phyloP scores from a whole-genome alignment of 2,797 vertebrate genomes.

The Brachyalestes nurse region DNA sequence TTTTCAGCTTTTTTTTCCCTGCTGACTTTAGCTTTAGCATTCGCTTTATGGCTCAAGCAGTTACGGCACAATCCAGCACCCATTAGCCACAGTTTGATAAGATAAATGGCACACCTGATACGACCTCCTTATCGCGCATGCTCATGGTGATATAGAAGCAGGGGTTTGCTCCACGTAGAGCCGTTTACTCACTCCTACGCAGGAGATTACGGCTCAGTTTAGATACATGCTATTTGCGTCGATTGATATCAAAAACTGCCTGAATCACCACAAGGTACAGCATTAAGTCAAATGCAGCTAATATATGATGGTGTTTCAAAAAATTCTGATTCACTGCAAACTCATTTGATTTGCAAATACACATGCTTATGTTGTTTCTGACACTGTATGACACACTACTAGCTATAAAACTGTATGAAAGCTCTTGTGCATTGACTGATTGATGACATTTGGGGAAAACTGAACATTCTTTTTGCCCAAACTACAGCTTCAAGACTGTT shows the following conservation, averaged over 20 bases:
- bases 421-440: too few relatives aligned
- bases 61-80: constrained; percentile 28
- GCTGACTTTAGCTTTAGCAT: neutral
- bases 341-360: too few relatives aligned
- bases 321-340: neutral
- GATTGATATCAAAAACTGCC: neutral
- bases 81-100: constrained; percentile 49
- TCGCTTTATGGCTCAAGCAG: neutral
- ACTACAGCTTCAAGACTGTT: too few relatives aligned
- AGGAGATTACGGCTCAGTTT: neutral
- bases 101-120: constrained; percentile 36
- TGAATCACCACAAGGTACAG: constrained; percentile 35
- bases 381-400: too few relatives aligned
- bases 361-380: too few relatives aligned
- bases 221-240: neutral
- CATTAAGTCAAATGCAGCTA: neutral
- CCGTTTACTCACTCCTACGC: constrained; percentile 35
- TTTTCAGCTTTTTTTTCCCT: neutral
- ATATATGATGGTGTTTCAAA: neutral
- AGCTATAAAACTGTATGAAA: too few relatives aligned
- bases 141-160: neutral
- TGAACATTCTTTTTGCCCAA: too few relatives aligned
- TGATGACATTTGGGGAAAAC: too few relatives aligned
- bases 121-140: constrained; percentile 20
- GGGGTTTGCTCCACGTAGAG: constrained; percentile 33